Evolutionary conservation across 2,113 vertebrate species (phyloP).

Genomic region (Sarotherodon lohbergeri): DNA sequence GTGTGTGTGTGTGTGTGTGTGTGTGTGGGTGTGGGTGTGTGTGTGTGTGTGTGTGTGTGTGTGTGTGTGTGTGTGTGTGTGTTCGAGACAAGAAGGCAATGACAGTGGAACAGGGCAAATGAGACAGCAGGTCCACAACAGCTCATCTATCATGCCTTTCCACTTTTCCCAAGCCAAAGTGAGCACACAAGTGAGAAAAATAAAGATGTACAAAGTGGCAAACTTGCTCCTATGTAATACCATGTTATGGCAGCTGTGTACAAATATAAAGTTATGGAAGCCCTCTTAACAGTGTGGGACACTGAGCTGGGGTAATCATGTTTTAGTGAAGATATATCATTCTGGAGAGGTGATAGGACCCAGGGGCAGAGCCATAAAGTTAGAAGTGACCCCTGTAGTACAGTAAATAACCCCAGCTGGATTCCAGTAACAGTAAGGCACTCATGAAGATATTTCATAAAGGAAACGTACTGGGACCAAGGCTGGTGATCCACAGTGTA

Average conservation of each 20-base stretch:
- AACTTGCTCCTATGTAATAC: constrained; percentile 1
- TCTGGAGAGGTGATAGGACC: constrained; percentile 11
- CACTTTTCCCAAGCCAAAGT: background rate
- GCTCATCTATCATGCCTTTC: constrained; percentile 11
- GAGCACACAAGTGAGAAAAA: background rate
- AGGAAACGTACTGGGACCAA: background rate
- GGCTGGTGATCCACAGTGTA: background rate
- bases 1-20: background rate
- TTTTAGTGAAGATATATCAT: constrained; percentile 50
- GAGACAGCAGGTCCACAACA: background rate
- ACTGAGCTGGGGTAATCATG: background rate
- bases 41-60: background rate
- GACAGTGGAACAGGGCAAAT: background rate
- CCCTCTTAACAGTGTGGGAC: constrained; percentile 14
- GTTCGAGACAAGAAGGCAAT: background rate
- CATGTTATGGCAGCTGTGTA: constrained; percentile 16
- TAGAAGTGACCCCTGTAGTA: constrained; percentile 30
- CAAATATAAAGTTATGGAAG: constrained; percentile 34
- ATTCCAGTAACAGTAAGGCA: constrained; percentile 10
- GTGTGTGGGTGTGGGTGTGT: too few species aligned
- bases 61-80: background rate
- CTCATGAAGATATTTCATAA: background rate
- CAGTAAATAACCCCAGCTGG: constrained; percentile 45
- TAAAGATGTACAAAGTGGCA: background rate
- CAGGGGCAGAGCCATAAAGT: constrained; percentile 29